Evolutionary conservation across 2,888 invertebrate species (phyloP).

Genomic region (Timandra comae): DNA sequence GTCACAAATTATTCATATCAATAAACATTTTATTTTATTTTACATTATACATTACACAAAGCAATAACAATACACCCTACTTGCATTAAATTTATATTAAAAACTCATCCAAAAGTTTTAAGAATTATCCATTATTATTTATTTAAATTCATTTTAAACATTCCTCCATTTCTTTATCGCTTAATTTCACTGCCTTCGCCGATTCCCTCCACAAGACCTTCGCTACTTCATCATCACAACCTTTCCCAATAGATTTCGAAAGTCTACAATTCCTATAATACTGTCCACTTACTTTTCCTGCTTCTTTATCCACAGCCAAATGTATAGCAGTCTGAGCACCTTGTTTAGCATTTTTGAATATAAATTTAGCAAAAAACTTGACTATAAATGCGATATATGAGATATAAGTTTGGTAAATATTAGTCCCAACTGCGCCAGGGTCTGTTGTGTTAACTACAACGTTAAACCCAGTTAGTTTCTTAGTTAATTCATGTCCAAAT

Average conservation of each 20-base stretch:
- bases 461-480: slow-evolving; percentile 76
- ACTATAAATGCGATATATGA: slow-evolving; percentile 63
- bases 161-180: slow-evolving; percentile 58
- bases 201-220: slow-evolving; percentile 87
- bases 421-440: slow-evolving; percentile 87
- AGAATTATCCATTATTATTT: too few species aligned
- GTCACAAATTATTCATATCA: too few species aligned
- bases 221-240: slow-evolving; percentile 78
- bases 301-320: slow-evolving; percentile 80
- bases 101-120: too few species aligned
- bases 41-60: too few species aligned
- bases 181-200: slow-evolving; percentile 78
- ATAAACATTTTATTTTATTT: too few species aligned
- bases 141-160: too few species aligned
- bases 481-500: slow-evolving; percentile 81
- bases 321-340: slow-evolving; percentile 86
- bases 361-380: slow-evolving; percentile 55
- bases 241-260: slow-evolving; percentile 66
- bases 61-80: too few species aligned
- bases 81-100: too few species aligned
- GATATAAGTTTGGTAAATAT: slow-evolving; percentile 76
- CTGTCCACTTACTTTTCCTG: slow-evolving; percentile 79
- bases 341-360: slow-evolving; percentile 82
- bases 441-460: slow-evolving; percentile 87
- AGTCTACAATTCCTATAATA: slow-evolving; percentile 84